Percentiles rank a stretch among this genome's conserved stretches.
Conservation (phyloP, 2,113 vertebrate species). For the Cryptomyrus ogoouensis region DNA sequence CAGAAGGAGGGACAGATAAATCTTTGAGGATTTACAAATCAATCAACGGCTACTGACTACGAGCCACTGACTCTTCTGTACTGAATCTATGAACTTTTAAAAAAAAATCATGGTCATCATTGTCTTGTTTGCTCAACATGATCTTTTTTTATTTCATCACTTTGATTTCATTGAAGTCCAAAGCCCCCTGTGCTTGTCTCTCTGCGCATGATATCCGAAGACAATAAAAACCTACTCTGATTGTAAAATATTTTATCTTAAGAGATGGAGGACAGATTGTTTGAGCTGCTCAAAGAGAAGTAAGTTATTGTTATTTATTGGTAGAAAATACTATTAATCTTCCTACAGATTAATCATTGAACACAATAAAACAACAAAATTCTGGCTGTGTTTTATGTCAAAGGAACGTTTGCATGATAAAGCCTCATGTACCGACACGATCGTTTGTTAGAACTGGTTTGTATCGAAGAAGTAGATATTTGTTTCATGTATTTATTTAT, state of each 20-base stretch:
- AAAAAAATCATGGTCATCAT: conserved; percentile 1
- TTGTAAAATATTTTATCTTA: conserved; percentile 77
- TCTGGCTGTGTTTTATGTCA: not conserved
- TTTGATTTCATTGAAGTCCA: conserved; percentile 32
- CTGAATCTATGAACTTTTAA: conserved; percentile 20
- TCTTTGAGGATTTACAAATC: conserved; percentile 52
- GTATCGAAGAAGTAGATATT: not conserved
- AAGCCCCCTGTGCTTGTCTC: conserved; percentile 44
- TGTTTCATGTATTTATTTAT: not conserved
- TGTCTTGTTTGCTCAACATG: conserved; percentile 26
- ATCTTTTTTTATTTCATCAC: conserved; percentile 46
- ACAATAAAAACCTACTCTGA: conserved; percentile 40
- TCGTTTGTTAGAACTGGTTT: not conserved
- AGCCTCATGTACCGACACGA: not conserved
- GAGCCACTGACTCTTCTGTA: conserved; percentile 10
- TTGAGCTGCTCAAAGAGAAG: conserved; percentile 76
- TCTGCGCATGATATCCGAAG: conserved; percentile 56
- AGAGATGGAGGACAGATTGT: conserved; percentile 66
- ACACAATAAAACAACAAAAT: conserved; percentile 72
- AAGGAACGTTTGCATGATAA: not conserved
- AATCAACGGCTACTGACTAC: conserved; percentile 30
- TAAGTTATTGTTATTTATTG: conserved; percentile 99
- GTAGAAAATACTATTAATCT: conserved; percentile 54
- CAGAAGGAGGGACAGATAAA: conserved; percentile 36
- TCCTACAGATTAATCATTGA: conserved; percentile 64